Base-by-base conservation (phyloP, 2,113 vertebrate species). In the Eulemur macaco region DNA sequence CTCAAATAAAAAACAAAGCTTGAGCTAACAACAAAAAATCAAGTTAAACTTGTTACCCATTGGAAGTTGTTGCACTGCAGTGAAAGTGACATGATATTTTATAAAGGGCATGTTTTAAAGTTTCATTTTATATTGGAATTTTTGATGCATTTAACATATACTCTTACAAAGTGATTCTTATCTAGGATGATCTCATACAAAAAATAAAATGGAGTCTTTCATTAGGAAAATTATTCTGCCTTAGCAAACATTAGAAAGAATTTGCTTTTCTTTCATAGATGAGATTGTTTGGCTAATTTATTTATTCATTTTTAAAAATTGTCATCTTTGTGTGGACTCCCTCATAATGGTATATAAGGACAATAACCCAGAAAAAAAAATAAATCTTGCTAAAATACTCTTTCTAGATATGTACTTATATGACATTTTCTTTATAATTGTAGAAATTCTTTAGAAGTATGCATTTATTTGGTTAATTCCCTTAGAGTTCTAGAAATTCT, bases 201-300 rank as follows among this genome's bases (percentile, higher is more conserved):
- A 92, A 95, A 87, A 63, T 90, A 78, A 97, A 96, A 76, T 50
- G 50, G 42, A 13, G 15, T 64, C 82, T 96, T 96, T 91, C 66
- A 54, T 92, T 80, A 94, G 77, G 60, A 94, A 97, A 96, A 94
- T 80, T 92, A 91, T 52, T 89, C 81, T 94, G 45, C 47, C 34
- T 77, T 63, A 31, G n/a, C 58, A 97, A 84, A 91, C 76, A 81
- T 20, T 45, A 89, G n/a, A 96, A 93, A 92, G 74, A 93, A 91
- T 82, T 91, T 81, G 27, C 25, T 78, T 96, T 95, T 56, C 29
- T 95, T 60, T 80, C 20, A 87, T n/a, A 76, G 88, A 77, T 47
- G 60, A 95, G 60, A 90, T 34, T 88, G 27, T 95, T 92, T n/a
- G 6, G 15, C 77, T 95, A 95, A 82, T 68, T 89, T 56, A 82